A percentile compares a stretch with the other conserved stretches of the same genome.
Evolutionary conservation across 2,113 vertebrate species (phyloP).

Genomic region (Chionomys nivalis): DNA sequence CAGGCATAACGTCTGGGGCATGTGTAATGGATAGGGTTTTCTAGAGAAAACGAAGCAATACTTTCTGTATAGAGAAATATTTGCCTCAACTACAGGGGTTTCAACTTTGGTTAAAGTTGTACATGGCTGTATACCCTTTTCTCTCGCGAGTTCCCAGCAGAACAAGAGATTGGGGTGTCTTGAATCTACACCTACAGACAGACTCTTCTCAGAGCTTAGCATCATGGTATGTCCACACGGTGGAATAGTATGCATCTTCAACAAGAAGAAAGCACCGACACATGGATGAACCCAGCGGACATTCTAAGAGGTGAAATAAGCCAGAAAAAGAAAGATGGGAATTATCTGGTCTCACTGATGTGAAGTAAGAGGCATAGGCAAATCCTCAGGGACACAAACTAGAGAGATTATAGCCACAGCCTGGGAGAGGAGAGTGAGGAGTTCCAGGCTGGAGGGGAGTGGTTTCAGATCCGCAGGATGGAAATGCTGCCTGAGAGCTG

Average conservation of each 20-base stretch:
- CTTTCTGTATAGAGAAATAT: not conserved
- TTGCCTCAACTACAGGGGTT: not conserved
- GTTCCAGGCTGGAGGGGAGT: fast-evolving
- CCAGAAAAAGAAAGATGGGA: not conserved
- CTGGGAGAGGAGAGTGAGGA: not conserved
- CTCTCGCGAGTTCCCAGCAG: not conserved
- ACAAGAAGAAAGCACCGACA: not conserved
- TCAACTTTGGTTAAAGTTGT: not conserved
- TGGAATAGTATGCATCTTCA: not conserved
- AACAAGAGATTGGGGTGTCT: not conserved
- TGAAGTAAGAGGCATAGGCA: not conserved
- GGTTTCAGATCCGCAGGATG: not conserved
- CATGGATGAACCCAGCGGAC: not conserved
- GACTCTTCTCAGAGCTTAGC: not conserved
- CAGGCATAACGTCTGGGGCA: not conserved
- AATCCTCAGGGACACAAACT: not conserved
- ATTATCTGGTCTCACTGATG: no score
- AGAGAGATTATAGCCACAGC: not conserved
- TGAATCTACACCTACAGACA: not conserved
- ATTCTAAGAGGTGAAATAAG: not conserved
- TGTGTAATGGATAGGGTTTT: not conserved
- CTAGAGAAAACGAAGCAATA: not conserved
- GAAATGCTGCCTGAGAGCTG: not conserved
- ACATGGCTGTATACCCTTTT: not conserved
- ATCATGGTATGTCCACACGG: not conserved